These are phyloP conservation scores for Brachionus rubens DNA, from an alignment of 1,140 invertebrate species.

Conservation along the genomic window DNA sequence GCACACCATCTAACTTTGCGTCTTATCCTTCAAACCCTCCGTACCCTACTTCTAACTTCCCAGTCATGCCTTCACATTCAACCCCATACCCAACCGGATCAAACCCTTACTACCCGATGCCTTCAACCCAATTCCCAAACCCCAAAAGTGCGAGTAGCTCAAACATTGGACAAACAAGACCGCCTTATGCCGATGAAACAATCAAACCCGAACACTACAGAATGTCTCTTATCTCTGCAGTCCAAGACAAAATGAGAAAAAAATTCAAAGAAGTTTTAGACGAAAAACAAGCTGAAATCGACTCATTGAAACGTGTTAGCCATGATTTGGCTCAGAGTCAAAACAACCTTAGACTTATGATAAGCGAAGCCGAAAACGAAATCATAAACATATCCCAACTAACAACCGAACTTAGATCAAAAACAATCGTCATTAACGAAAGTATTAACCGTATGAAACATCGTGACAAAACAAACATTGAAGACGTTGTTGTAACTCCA, in stretches of 20 bases:
- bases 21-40: conserved; percentile 54
- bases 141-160: conserved; percentile 39
- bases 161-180: conserved; percentile 42
- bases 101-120: conserved; percentile 47
- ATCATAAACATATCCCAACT: conserved; percentile 63
- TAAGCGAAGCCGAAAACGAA: conserved; percentile 77
- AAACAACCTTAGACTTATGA: conserved; percentile 74
- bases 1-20: conserved; percentile 75
- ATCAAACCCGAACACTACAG: conserved; percentile 46
- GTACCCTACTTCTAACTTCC: conserved; percentile 45
- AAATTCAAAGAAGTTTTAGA: conserved; percentile 81
- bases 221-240: conserved; percentile 84
- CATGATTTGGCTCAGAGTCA: conserved; percentile 83
- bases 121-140: background rate
- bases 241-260: conserved; percentile 85
- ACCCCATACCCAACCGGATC: conserved; percentile 47
- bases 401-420: background rate
- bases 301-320: conserved; percentile 80
- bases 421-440: background rate
- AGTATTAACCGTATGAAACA: background rate
- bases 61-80: conserved; percentile 49
- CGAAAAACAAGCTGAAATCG: conserved; percentile 79
- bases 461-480: conserved; percentile 72
- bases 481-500: conserved; percentile 92
- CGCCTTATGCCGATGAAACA: conserved; percentile 39